Evolutionary conservation across 2,888 invertebrate species (phyloP).

Genomic region (Rhingia campestris): DNA sequence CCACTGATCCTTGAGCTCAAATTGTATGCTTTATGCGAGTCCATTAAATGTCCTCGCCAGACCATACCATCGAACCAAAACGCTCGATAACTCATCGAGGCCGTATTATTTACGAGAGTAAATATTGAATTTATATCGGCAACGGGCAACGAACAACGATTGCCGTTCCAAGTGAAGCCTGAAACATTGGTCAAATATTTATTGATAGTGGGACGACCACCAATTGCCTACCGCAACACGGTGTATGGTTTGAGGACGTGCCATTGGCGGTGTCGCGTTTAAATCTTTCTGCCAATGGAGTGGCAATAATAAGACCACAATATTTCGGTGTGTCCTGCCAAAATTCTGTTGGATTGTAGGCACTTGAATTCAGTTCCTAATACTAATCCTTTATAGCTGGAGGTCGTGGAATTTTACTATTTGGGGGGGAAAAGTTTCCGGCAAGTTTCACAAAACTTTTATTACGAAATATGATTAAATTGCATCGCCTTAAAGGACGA

Average conservation of each 20-base stretch:
- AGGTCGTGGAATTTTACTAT: neutral
- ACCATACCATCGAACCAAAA: conserved; percentile 14
- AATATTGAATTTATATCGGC: conserved; percentile 65
- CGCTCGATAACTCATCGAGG: conserved; percentile 59
- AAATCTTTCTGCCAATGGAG: conserved; percentile 53
- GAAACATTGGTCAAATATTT: conserved; percentile 58
- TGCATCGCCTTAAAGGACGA: conserved; percentile 20
- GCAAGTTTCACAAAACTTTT: conserved; percentile 32
- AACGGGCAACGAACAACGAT: conserved; percentile 5
- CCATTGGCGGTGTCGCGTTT: conserved; percentile 25
- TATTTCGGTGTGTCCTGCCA: conserved; percentile 12
- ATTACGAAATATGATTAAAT: conserved; percentile 49
- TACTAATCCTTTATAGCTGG: conserved; percentile 14
- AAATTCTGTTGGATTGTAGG: conserved; percentile 8
- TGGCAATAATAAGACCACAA: conserved; percentile 58
- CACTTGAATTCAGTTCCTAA: conserved; percentile 38
- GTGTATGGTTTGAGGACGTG: neutral
- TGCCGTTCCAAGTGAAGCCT: conserved; percentile 16
- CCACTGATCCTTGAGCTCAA: conserved; percentile 48
- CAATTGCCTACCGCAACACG: conserved; percentile 54
- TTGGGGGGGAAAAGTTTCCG: conserved; percentile 23
- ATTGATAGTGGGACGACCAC: conserved; percentile 38
- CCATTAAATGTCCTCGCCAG: conserved; percentile 55
- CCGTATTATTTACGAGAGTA: conserved; percentile 58
- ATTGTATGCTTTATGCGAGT: conserved; percentile 51